Conservation (phyloP, 2,113 vertebrate genomes). For the Pseudorasbora parva region DNA sequence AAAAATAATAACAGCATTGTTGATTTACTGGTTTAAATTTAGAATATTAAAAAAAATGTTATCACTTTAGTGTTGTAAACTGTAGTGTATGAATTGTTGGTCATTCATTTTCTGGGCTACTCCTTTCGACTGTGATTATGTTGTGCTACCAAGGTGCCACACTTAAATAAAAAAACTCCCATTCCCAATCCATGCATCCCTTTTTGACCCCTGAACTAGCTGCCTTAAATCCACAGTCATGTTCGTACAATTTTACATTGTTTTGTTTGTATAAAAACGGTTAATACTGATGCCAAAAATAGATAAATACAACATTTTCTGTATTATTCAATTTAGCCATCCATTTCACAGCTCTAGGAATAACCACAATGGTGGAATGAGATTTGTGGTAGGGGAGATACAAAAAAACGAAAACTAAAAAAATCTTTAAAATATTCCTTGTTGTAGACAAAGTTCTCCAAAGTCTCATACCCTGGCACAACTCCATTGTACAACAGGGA, state of each 20-base stretch:
- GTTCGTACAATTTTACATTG: constrained; percentile 79
- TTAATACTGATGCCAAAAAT: constrained; percentile 92
- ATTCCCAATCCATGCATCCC: constrained; percentile 76
- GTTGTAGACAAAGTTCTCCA: constrained; percentile 90
- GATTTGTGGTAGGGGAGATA: constrained; percentile 75
- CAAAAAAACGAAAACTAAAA: constrained; percentile 65
- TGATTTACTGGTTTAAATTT: constrained; percentile 73
- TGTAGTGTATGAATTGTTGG: constrained; percentile 75
- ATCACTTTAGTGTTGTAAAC: constrained; percentile 92
- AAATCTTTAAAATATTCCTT: constrained; percentile 90
- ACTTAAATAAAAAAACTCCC: background rate
- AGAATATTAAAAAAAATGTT: constrained; percentile 35
- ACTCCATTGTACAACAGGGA: constrained; percentile 88
- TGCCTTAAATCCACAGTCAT: constrained; percentile 86
- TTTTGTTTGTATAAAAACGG: constrained; percentile 86
- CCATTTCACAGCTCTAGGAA: constrained; percentile 79
- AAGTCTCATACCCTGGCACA: constrained; percentile 86
- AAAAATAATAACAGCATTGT: too few relatives aligned
- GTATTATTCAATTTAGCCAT: constrained; percentile 73
- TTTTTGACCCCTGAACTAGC: constrained; percentile 79
- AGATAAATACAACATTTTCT: constrained; percentile 66
- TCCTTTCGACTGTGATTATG: constrained; percentile 79
- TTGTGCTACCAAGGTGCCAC: constrained; percentile 73
- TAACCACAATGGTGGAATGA: constrained; percentile 82
- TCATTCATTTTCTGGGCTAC: constrained; percentile 78